A percentile compares a stretch with the other conserved stretches of the same genome.
These are phyloP conservation scores for Myrmophylax atrothorax DNA, from an alignment of 2,113 vertebrate genomes.

Conservation along the genomic window DNA sequence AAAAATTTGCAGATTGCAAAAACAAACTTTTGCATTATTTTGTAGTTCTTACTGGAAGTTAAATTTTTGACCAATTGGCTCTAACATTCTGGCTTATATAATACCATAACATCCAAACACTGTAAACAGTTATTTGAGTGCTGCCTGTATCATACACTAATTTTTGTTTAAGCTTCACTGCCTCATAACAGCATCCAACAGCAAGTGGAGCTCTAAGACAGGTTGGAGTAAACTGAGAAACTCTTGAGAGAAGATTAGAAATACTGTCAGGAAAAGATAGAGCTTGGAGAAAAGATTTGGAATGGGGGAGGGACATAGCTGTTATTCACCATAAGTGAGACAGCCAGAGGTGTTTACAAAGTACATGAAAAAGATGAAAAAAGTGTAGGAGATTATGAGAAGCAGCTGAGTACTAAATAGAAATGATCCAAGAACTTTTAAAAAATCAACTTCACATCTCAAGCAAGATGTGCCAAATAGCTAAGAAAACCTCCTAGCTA, in stretches of 20 bases:
- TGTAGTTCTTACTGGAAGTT: neutral
- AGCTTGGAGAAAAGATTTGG: neutral
- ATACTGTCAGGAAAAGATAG: neutral
- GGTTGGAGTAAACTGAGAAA: slow-evolving; percentile 16
- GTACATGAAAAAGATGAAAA: neutral
- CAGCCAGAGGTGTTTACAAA: neutral
- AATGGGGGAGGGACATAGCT: neutral
- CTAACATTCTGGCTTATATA: neutral
- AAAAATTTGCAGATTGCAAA: neutral
- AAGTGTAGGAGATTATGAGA: neutral
- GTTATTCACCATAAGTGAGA: neutral
- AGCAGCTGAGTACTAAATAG: neutral
- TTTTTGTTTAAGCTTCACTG: neutral
- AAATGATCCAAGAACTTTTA: neutral
- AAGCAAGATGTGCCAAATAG: neutral
- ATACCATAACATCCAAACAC: neutral
- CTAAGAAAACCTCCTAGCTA: neutral
- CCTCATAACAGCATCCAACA: slow-evolving; percentile 23
- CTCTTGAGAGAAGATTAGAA: neutral
- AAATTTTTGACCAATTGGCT: neutral
- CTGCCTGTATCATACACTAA: neutral
- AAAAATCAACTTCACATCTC: neutral
- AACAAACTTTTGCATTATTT: neutral
- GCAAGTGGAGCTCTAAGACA: slow-evolving; percentile 67
- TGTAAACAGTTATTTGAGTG: neutral